Evolutionary conservation across 2,888 invertebrate genomes (phyloP), one percentile per base, ranked within the genome.

Genomic region (Suillia variegata): DNA sequence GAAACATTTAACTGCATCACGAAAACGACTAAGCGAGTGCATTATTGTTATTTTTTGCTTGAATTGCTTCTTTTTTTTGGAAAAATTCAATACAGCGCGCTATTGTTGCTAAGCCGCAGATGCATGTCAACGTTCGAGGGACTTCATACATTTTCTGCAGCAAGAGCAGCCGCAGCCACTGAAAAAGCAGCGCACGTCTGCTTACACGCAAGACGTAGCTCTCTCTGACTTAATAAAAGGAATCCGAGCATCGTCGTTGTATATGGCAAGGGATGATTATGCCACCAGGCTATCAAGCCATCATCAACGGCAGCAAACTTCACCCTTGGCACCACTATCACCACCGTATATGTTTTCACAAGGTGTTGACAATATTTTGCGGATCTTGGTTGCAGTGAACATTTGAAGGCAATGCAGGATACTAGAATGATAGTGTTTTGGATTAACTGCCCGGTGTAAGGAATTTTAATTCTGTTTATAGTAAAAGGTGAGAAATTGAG

Each of bases 61-160:
- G 63, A 61, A 70, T 64, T 66, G 59, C 24, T 66, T 58, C 62
- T 64, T 52, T 33, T 56, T 58, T n/a, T 42, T 22, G n/a, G n/a
- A n/a, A n/a, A n/a, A n/a, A n/a, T n/a, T n/a, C n/a, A 21, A 42
- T 33, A 33, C 33, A 15, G 60, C 54, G 63, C 67, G 71, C 73
- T 73, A 73, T 71, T n/a, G 62, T 59, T 68, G 13, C 18, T 34
- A 33, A 45, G 66, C 65, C 69, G 77, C 77, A 77, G 77, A 77
- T 77, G 77, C 75, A 71, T 73, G 77, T 76, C 76, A 77, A 77
- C 73, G 77, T 74, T 76, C 76, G 76, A 75, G n/a, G n/a, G 62
- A 56, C 42, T 47, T 42, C 48, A 62, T 59, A 62, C 58, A 54
- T 59, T 55, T 49, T 10, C 38, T 50, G 2, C 6, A 6, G 18